These are phyloP conservation scores for Oryzaephilus surinamensis DNA, from an alignment of 1,140 invertebrate species.

Conservation along the genomic window DNA sequence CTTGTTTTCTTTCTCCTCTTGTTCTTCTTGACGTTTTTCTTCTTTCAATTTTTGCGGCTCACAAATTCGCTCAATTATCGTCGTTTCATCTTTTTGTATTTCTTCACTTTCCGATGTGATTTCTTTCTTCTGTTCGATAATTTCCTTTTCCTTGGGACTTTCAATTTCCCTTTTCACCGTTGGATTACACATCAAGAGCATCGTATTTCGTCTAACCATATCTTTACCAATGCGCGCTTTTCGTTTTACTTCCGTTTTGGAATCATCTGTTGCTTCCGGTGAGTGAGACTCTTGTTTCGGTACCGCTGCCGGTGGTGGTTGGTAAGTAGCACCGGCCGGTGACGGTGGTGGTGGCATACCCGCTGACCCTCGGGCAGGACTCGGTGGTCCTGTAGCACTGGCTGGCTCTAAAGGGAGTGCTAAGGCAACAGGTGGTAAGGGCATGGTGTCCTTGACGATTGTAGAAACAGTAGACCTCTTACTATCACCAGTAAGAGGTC, in stretches of 20 bases:
- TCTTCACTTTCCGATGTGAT: conserved; percentile 10
- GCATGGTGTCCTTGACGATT: conserved; percentile 32
- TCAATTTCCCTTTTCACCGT: conserved; percentile 27
- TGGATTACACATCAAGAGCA: conserved; percentile 36
- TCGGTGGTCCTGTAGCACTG: conserved; percentile 52
- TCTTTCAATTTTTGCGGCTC: conserved; percentile 9
- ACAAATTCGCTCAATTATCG: conserved; percentile 1
- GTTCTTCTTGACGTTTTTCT: conserved; percentile 16
- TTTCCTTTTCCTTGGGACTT: conserved; percentile 35
- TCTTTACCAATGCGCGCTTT: conserved; percentile 55
- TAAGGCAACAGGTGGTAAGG: conserved; percentile 45
- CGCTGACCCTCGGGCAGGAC: conserved; percentile 52
- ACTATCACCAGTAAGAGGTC: conserved; percentile 85
- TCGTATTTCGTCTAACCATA: conserved; percentile 44
- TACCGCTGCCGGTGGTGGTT: conserved; percentile 31
- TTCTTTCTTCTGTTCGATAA: conserved; percentile 26
- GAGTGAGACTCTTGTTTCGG: conserved; percentile 23
- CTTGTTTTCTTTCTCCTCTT: conserved; percentile 4
- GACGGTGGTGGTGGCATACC: conserved; percentile 46
- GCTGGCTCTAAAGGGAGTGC: conserved; percentile 50
- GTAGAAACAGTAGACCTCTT: conserved; percentile 47
- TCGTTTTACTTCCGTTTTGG: conserved; percentile 33
- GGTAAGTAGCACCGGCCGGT: conserved; percentile 27
- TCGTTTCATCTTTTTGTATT: conserved; percentile 4
- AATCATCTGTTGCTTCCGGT: conserved; percentile 13